Evolutionary conservation across 1,140 invertebrate genomes (phyloP).

Genomic region (Diabrotica undecimpunctata): DNA sequence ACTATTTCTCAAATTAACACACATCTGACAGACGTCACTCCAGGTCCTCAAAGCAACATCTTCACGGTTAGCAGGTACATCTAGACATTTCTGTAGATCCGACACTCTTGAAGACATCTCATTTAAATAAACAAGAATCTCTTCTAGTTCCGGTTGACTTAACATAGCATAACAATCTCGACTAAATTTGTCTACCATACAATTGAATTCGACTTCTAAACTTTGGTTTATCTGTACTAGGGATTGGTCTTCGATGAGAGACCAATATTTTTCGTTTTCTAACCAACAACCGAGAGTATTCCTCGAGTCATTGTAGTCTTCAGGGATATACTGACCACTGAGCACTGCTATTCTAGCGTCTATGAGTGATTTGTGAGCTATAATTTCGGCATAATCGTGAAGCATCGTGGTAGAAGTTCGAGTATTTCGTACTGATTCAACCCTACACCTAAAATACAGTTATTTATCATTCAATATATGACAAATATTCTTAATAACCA

Average conservation of each 20-base stretch:
- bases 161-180: slow-evolving; percentile 34
- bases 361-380: slow-evolving; percentile 72
- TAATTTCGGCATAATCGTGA: slow-evolving; percentile 67
- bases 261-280: slow-evolving; percentile 34
- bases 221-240: slow-evolving; percentile 38
- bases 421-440: slow-evolving; percentile 51
- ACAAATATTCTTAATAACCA: too few relatives aligned
- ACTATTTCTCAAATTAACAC: slow-evolving; percentile 33
- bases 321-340: slow-evolving; percentile 46
- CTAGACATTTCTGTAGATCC: slow-evolving; percentile 36
- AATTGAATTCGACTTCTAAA: slow-evolving; percentile 43
- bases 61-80: slow-evolving; percentile 24
- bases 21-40: slow-evolving; percentile 50
- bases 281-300: slow-evolving; percentile 29
- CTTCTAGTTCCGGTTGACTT: slow-evolving; percentile 35
- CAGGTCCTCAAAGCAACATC: slow-evolving; percentile 34
- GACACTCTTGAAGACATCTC: slow-evolving; percentile 32
- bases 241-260: slow-evolving; percentile 33
- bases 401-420: slow-evolving; percentile 55
- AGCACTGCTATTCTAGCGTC: slow-evolving; percentile 66
- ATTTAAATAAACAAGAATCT: slow-evolving; percentile 33
- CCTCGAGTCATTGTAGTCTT: slow-evolving; percentile 15
- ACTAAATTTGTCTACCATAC: slow-evolving; percentile 38
- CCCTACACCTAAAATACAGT: slow-evolving; percentile 28
- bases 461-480: too few relatives aligned